phyloP scores from a whole-genome alignment of 2,797 vertebrate genomes.

The Limnodromus scolopaceus region DNA sequence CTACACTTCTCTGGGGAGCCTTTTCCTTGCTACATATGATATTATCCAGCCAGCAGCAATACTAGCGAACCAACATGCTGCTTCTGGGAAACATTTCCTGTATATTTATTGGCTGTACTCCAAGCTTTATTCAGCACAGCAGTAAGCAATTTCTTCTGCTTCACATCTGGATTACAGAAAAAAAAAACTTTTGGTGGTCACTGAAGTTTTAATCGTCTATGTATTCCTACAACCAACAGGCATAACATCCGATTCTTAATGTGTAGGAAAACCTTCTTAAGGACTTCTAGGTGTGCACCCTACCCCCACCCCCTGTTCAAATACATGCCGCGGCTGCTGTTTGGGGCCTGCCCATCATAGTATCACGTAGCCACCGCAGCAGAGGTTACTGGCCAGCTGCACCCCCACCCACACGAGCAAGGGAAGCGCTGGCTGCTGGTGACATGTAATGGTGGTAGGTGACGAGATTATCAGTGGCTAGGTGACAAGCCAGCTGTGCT shows the following conservation, averaged over 20 bases:
- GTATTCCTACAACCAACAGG: background rate
- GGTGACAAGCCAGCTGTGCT: conserved; percentile 3
- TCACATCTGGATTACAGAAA: background rate
- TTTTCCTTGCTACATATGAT: background rate
- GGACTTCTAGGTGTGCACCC: background rate
- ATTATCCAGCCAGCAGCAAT: background rate
- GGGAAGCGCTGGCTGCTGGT: background rate
- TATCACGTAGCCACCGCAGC: background rate
- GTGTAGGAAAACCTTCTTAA: background rate
- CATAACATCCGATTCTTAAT: background rate
- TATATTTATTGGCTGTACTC: background rate
- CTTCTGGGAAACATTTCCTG: background rate
- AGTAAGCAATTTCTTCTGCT: background rate
- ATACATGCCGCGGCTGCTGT: background rate
- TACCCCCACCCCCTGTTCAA: background rate
- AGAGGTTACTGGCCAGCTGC: background rate
- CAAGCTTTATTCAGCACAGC: background rate
- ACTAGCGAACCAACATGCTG: background rate
- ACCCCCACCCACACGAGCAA: background rate
- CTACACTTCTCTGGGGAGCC: background rate
- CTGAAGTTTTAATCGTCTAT: background rate
- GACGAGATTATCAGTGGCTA: background rate
- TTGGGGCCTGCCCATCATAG: background rate
- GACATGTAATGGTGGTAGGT: background rate
- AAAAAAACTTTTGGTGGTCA: background rate